A percentile compares a stretch with the other conserved stretches of the same genome.
These are phyloP conservation scores for Colius striatus DNA, from an alignment of 2,113 vertebrate species.

Conservation along the genomic window DNA sequence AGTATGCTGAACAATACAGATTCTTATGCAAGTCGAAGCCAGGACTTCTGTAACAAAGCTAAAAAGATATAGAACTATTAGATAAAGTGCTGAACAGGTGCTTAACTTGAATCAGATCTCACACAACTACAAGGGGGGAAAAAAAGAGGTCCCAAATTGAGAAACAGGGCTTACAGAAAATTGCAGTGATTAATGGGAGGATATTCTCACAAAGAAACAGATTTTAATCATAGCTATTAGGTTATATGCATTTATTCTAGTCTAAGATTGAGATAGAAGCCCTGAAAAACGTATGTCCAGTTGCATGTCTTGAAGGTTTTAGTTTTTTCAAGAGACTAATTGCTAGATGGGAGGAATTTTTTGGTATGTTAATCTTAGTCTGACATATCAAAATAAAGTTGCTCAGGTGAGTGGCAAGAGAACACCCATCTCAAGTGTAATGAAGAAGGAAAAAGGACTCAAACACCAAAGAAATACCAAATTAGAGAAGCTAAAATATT, in stretches of 20 bases:
- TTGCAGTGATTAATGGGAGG: not conserved
- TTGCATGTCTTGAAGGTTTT: not conserved
- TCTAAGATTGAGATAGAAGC: not conserved
- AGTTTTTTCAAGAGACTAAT: not conserved
- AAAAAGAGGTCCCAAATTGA: not conserved
- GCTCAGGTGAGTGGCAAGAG: not conserved
- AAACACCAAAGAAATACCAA: not conserved
- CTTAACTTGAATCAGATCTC: slow-evolving; percentile 60
- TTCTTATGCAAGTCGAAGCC: not conserved
- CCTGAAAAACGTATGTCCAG: not conserved
- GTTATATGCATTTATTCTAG: slow-evolving; percentile 34
- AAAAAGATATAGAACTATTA: not conserved
- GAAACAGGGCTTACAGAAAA: slow-evolving; percentile 44
- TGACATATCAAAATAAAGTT: not conserved
- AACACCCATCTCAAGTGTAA: not conserved
- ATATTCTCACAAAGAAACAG: slow-evolving; percentile 15
- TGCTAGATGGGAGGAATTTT: not conserved
- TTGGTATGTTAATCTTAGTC: not conserved
- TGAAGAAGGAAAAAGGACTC: not conserved
- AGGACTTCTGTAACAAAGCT: not conserved
- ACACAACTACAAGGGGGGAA: not conserved
- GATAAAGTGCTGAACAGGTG: slow-evolving; percentile 19
- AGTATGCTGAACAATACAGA: not conserved
- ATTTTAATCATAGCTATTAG: slow-evolving; percentile 22
- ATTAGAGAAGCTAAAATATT: not conserved